Percentiles rank a stretch among this genome's conserved stretches.
Evolutionary conservation across 2,888 invertebrate genomes (phyloP).

Genomic region (Cheilosia vernalis): DNA sequence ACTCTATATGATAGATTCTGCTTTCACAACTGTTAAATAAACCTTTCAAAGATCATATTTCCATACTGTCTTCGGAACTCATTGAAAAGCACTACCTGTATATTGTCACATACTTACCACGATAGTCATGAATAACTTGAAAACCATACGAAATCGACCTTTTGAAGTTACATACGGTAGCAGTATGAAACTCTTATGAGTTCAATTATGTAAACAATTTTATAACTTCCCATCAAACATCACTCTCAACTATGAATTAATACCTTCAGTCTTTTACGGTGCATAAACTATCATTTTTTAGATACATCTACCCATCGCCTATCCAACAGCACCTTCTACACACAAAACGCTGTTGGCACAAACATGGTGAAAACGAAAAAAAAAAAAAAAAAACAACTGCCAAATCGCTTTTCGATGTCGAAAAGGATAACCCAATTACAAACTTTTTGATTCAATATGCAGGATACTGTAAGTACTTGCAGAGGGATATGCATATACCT

Average conservation of each 20-base stretch:
- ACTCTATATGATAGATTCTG: no score
- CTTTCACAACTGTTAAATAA: no score
- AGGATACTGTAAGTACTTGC: conserved; percentile 69
- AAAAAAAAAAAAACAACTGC: conserved; percentile 25
- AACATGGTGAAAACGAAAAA: conserved; percentile 11
- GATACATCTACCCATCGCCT: conserved; percentile 11
- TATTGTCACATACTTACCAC: no score
- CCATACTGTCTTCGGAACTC: no score
- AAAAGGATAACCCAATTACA: conserved; percentile 75
- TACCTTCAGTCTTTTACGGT: conserved; percentile 35
- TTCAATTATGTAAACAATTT: conserved; percentile 65
- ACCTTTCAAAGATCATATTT: no score
- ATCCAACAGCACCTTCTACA: conserved; percentile 5
- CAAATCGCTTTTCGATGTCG: conserved; percentile 75
- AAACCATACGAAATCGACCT: no score
- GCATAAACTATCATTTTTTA: conserved; percentile 49
- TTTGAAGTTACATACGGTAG: neutral
- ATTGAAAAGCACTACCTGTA: no score
- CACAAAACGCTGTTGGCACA: conserved; percentile 23
- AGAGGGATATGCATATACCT: conserved; percentile 52
- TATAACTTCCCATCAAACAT: conserved; percentile 50
- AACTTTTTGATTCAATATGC: conserved; percentile 75
- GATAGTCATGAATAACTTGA: no score
- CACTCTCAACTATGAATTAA: conserved; percentile 47
- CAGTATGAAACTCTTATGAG: conserved; percentile 35